A percentile compares a stretch with the other conserved stretches of the same genome.
phyloP scores from a whole-genome alignment of 1,140 invertebrate genomes.

The Bursaphelenchus mucronatus region DNA sequence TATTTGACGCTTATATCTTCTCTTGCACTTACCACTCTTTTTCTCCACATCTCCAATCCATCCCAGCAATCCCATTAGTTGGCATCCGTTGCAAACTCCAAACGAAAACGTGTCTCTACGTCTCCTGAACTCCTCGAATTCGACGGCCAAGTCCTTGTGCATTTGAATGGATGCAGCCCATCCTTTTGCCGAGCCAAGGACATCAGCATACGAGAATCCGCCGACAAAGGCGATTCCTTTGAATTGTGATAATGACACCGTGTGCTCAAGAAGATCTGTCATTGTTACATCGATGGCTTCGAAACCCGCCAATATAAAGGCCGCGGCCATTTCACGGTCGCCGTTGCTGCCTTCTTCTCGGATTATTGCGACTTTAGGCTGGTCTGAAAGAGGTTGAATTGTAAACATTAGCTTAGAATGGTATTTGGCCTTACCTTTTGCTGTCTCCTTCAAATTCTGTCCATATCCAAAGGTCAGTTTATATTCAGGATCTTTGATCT shows the following conservation, averaged over 20 bases:
- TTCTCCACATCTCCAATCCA: slow-evolving; percentile 62
- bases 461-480: slow-evolving; percentile 72
- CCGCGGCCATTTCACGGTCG: slow-evolving; percentile 93
- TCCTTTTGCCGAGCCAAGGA: slow-evolving; percentile 87
- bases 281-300: slow-evolving; percentile 83
- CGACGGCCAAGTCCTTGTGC: slow-evolving; percentile 67
- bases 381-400: slow-evolving; percentile 11
- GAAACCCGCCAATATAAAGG: slow-evolving; percentile 83
- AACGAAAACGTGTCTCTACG: slow-evolving; percentile 83
- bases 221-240: slow-evolving; percentile 87
- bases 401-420: slow-evolving; percentile 13
- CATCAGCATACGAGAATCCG: slow-evolving; percentile 96
- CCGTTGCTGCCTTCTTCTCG: slow-evolving; percentile 95
- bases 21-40: slow-evolving; percentile 16
- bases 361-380: slow-evolving; percentile 77
- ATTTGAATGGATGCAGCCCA: slow-evolving; percentile 88
- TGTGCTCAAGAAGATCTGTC: slow-evolving; percentile 73
- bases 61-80: slow-evolving; percentile 76
- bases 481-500: slow-evolving; percentile 60
- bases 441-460: slow-evolving; percentile 10
- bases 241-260: slow-evolving; percentile 73
- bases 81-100: slow-evolving; percentile 95
- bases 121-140: slow-evolving; percentile 72
- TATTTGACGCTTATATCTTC: neutral
- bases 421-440: slow-evolving; percentile 18